These are phyloP conservation scores for Synchiropus splendidus DNA, from an alignment of 2,113 vertebrate species.

Conservation along the genomic window DNA sequence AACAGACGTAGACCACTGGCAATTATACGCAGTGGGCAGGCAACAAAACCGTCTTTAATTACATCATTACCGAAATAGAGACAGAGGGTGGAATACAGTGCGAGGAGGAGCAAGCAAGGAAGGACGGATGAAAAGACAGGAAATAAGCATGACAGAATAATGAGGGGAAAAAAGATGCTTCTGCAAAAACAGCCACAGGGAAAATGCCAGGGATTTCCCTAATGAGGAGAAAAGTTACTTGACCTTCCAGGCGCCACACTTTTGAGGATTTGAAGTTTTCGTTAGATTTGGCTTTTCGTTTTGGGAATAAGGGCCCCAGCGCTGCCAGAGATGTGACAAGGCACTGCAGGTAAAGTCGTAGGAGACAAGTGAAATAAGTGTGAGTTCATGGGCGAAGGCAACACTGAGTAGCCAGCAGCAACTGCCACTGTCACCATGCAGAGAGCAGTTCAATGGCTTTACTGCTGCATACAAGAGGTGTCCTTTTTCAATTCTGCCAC, in stretches of 20 bases:
- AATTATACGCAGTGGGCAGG: conserved; percentile 54
- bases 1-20: conserved; percentile 40
- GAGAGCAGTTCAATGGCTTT: no score
- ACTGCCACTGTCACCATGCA: no score
- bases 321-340: conserved; percentile 4
- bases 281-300: not conserved
- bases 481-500: no score
- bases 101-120: not conserved
- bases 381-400: no score
- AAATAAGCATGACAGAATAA: conserved; percentile 1
- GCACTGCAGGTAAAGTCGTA: no score
- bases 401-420: no score
- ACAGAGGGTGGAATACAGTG: conserved; percentile 15
- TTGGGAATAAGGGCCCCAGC: conserved; percentile 17
- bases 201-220: conserved; percentile 9
- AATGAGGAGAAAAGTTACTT: conserved; percentile 18
- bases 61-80: conserved; percentile 31
- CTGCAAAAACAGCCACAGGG: not conserved
- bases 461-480: no score
- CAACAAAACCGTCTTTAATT: conserved; percentile 54
- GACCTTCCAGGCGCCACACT: conserved; percentile 19
- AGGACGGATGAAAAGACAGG: not conserved
- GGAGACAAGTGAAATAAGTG: no score
- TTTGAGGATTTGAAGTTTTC: conserved; percentile 13
- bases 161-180: not conserved